Evolutionary conservation across 2,888 invertebrate genomes (phyloP), one percentile per base, ranked within the genome.

Genomic region (Cantharis rufa): DNA sequence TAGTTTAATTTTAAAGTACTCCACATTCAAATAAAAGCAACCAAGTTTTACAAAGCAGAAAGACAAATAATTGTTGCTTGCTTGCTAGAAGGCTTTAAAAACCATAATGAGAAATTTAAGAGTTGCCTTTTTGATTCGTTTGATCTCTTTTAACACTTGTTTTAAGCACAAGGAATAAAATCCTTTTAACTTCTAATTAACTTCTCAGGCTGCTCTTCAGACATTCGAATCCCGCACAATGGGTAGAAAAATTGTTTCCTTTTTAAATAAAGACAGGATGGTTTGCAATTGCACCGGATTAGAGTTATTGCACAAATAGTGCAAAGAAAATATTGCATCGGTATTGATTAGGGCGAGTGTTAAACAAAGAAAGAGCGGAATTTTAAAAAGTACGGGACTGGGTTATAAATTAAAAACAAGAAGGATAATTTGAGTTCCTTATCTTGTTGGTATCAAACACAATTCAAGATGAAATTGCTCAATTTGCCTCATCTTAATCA

Each of bases 401-500:
- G 48, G 70, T 62, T 61, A 74, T 80, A 78, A 80, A 78, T 79
- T 81, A 78, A 81, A 78, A 78, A 79, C 79, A 77, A 81, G 79
- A 77, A 81, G 75, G 74, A 75, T 71, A 78, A 79, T 79, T 77
- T 71, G 70, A 76, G 78, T 80, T 79, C 79, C 80, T 81, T 81
- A 81, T 81, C 79, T 80, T 75, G 73, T 76, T 77, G 77, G 78
- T 64, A 70, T 80, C 81, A 75, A 79, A 81, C 78, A 76, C 80
- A 80, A 82, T 81, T 80, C 79, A 80, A 79, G 79, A 79, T 76
- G 78, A 80, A 81, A 81, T 77, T 75, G 79, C 80, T 78, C 82
- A 82, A 82, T 82, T 82, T 82, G 80, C 79, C 75, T 80, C 80
- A 76, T 81, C 81, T 82, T 82, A 82, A 82, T 82, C 81, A 82